Percentiles rank a stretch among this genome's conserved stretches.
Evolutionary conservation across 1,140 invertebrate species (phyloP).

Genomic region (Euglossa dilemma): DNA sequence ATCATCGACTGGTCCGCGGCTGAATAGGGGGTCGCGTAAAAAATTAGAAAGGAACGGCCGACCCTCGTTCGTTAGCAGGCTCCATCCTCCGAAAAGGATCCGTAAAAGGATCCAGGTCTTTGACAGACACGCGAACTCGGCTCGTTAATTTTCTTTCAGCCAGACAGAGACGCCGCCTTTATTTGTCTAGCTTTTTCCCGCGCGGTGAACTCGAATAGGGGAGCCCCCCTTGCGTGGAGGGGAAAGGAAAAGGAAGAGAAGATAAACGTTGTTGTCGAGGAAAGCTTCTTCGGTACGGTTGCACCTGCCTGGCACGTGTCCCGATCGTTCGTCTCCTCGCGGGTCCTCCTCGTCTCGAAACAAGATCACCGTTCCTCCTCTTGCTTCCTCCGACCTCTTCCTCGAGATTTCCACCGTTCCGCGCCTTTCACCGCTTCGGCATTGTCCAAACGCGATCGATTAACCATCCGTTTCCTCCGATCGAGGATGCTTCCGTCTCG

Average conservation of each 20-base stretch:
- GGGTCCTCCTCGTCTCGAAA: neutral
- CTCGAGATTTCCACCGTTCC: slow-evolving; percentile 54
- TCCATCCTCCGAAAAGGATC: neutral
- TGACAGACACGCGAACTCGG: slow-evolving; percentile 60
- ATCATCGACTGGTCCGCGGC: neutral
- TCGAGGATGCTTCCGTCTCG: too few relatives aligned
- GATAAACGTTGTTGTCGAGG: slow-evolving; percentile 57
- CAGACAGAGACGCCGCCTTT: slow-evolving; percentile 34
- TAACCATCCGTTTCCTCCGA: slow-evolving; percentile 6
- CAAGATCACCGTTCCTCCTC: neutral
- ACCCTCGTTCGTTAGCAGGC: slow-evolving; percentile 30
- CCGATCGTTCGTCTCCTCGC: slow-evolving; percentile 25
- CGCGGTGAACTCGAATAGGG: neutral
- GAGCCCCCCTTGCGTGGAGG: neutral
- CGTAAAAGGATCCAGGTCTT: slow-evolving; percentile 42
- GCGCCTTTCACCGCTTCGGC: slow-evolving; percentile 36
- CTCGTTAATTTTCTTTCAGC: slow-evolving; percentile 65
- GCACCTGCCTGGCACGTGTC: slow-evolving; percentile 67
- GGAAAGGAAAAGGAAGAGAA: slow-evolving; percentile 29
- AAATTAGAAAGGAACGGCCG: slow-evolving; percentile 23
- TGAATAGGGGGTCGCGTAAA: slow-evolving; percentile 6
- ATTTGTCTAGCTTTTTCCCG: slow-evolving; percentile 44
- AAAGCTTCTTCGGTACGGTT: slow-evolving; percentile 35
- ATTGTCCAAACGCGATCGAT: slow-evolving; percentile 9
- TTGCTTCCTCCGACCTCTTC: neutral